phyloP scores from a whole-genome alignment of 2,888 invertebrate genomes.

The Sarcophaga subvicina region DNA sequence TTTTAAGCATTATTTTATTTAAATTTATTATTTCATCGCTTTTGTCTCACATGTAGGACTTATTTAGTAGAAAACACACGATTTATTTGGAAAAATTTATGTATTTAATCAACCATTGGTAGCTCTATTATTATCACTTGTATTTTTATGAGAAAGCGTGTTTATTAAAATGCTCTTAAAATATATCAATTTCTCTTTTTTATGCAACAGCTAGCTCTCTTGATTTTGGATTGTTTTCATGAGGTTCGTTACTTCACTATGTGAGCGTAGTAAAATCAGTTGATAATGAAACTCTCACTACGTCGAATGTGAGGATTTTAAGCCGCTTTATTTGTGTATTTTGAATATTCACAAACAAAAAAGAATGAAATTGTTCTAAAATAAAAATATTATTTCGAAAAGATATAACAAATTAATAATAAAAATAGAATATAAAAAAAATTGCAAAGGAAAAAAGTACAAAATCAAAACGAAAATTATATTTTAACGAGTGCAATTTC shows the following conservation, averaged over 20 bases:
- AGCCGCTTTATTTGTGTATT: constrained; percentile 46
- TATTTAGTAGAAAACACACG: too few relatives aligned
- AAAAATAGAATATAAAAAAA: constrained; percentile 38
- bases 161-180: constrained; percentile 5
- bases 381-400: constrained; percentile 4
- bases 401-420: constrained; percentile 7
- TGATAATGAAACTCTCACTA: constrained; percentile 66
- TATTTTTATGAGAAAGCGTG: neutral
- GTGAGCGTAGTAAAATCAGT: constrained; percentile 61
- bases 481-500: constrained; percentile 43
- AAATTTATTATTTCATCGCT: too few relatives aligned
- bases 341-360: neutral
- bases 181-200: constrained; percentile 27
- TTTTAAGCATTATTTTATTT: too few relatives aligned
- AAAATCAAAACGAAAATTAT: constrained; percentile 36
- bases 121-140: constrained; percentile 9
- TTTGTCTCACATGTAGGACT: too few relatives aligned
- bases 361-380: constrained; percentile 8
- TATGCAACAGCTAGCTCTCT: neutral
- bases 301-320: constrained; percentile 49
- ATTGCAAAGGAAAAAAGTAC: constrained; percentile 33
- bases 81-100: too few relatives aligned
- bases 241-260: constrained; percentile 53
- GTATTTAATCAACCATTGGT: neutral
- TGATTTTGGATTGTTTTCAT: constrained; percentile 11